Evolutionary conservation across 2,113 vertebrate species (phyloP), one percentile per base, ranked within the genome.

Genomic region (Amphiprion percula): DNA sequence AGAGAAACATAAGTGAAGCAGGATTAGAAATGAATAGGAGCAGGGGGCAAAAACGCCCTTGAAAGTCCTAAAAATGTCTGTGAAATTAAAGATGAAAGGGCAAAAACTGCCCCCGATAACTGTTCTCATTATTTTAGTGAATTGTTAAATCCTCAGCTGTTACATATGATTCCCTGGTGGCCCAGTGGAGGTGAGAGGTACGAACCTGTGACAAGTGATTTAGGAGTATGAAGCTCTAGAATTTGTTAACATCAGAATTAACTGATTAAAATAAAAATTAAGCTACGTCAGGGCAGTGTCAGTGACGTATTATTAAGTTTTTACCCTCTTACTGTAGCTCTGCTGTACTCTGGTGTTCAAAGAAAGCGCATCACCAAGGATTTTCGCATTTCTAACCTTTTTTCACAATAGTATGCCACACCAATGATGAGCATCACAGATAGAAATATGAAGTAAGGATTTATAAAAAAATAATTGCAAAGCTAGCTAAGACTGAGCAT

Each of bases 11-110:
- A 54, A 52, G 30, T n/a, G 64, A 61, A 70, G 70, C 26, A 58
- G 54, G 72, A 39, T 62, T 55, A 8, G 50, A 83, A 82, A 83
- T 68, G 19, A 87, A 82, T 37, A 46, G 41, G 71, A 82, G 59
- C 69, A 82, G 44, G 53, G 84, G 85, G 82, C 64, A 62, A 68
- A 69, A 73, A 50, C 53, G 49, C 30, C 83, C 79, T 90, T 86
- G 74, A 87, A 85, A 80, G 60, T 56, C 72, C 33, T 17, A 23
- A 75, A 71, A 73, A 86, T 28, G 3, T 39, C 33, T 53, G 66
- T 55, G 46, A 83, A 83, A 82, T 80, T 80, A 73, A 47, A 77
- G 39, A 87, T 73, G 37, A 83, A 79, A 54, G 61, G 33, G 50
- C 59, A 56, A 56, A 73, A 82, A 80, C 86, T 71, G 72, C 54